phyloP scores from a whole-genome alignment of 2,797 vertebrate genomes.

The Argyrosomus regius region DNA sequence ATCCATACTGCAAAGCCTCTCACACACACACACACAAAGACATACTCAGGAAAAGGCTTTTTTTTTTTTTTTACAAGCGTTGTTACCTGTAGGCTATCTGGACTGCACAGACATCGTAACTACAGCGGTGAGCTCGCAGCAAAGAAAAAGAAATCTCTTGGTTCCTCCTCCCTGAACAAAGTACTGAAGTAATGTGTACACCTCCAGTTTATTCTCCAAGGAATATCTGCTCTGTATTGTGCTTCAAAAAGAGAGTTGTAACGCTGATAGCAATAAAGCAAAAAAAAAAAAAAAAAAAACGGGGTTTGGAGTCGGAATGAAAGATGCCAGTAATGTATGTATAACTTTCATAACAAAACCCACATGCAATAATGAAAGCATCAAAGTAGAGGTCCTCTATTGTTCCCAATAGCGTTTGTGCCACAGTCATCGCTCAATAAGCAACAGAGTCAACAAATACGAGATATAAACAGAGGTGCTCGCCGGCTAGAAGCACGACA shows the following conservation, averaged over 20 bases:
- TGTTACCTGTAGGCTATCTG: constrained; percentile 80
- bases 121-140: constrained; percentile 57
- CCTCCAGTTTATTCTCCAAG: constrained; percentile 67
- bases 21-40: constrained; percentile 52
- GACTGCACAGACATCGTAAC: constrained; percentile 68
- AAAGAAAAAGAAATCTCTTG: constrained; percentile 68
- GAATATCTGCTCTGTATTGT: constrained; percentile 68
- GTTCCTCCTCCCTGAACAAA: constrained; percentile 70
- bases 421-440: constrained; percentile 79
- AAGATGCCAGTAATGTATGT: constrained; percentile 75
- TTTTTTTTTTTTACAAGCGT: constrained; percentile 46
- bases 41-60: constrained; percentile 41
- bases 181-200: constrained; percentile 57
- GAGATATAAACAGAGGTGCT: constrained; percentile 78
- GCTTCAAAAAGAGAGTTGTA: constrained; percentile 71
- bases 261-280: constrained; percentile 74
- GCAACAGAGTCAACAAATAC: constrained; percentile 82
- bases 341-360: constrained; percentile 78
- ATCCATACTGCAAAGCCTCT: constrained; percentile 73
- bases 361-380: constrained; percentile 80
- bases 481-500: constrained; percentile 60
- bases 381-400: constrained; percentile 73
- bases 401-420: constrained; percentile 78
- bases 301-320: constrained; percentile 51
- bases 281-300: constrained; percentile 26